phyloP scores from a whole-genome alignment of 2,113 vertebrate genomes.

The Genyomyrus donnyi region DNA sequence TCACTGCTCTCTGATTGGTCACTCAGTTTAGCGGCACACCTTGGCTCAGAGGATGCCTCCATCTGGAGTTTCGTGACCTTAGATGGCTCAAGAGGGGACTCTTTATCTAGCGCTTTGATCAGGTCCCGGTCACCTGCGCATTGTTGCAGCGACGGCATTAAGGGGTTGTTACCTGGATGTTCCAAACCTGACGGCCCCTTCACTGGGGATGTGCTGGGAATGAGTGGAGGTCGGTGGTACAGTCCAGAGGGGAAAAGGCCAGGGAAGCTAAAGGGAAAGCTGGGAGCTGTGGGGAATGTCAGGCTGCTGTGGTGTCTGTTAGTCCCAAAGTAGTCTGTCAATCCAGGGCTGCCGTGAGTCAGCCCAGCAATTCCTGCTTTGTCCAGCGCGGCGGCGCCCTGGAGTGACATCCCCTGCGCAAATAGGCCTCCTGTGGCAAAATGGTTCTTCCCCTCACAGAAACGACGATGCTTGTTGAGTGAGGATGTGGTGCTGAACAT shows the following conservation, averaged over 20 bases:
- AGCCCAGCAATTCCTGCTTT: slow-evolving; percentile 87
- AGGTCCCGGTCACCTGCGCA: slow-evolving; percentile 83
- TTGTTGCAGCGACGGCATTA: slow-evolving; percentile 81
- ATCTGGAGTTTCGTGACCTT: slow-evolving; percentile 66
- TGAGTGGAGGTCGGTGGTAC: slow-evolving; percentile 91
- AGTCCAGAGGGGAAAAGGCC: slow-evolving; percentile 96
- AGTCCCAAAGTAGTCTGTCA: slow-evolving; percentile 96
- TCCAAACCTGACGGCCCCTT: slow-evolving; percentile 79
- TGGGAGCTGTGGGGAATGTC: slow-evolving; percentile 90
- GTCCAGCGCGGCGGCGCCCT: slow-evolving; percentile 85
- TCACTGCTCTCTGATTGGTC: slow-evolving; percentile 98
- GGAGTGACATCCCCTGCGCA: slow-evolving; percentile 91
- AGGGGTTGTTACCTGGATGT: slow-evolving; percentile 74
- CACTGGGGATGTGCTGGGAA: slow-evolving; percentile 82
- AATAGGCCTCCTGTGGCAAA: slow-evolving; percentile 95
- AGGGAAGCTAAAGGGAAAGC: slow-evolving; percentile 96
- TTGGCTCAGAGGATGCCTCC: slow-evolving; percentile 74
- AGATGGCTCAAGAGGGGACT: slow-evolving; percentile 64
- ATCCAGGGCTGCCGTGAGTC: slow-evolving; percentile 82
- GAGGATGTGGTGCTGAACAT: slow-evolving; percentile 99
- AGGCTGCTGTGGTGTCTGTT: slow-evolving; percentile 91
- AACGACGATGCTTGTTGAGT: slow-evolving; percentile 98
- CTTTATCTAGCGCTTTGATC: slow-evolving; percentile 86
- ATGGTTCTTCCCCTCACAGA: slow-evolving; percentile 99
- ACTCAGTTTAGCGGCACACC: slow-evolving; percentile 80